Evolutionary conservation across 2,888 invertebrate species (phyloP).

Genomic region (Brenthis daphne): DNA sequence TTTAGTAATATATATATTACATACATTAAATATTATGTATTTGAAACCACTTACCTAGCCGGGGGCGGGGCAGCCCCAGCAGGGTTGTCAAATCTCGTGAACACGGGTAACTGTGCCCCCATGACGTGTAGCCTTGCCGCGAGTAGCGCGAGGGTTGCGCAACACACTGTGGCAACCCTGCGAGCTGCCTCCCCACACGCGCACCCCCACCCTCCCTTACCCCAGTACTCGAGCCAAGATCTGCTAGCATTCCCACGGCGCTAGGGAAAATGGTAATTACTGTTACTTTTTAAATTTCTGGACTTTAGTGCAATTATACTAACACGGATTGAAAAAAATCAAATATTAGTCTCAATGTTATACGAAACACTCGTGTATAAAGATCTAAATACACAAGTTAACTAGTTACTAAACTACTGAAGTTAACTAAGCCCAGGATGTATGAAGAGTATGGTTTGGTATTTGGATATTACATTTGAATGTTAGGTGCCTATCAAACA

Average conservation of each 20-base stretch:
- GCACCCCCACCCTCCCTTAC: conserved; percentile 73
- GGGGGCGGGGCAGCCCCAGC: conserved; percentile 94
- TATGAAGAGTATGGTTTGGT: no score
- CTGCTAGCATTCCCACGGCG: conserved; percentile 65
- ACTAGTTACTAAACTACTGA: no score
- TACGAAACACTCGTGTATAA: no score
- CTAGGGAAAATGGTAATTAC: conserved; percentile 44
- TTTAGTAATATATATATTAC: no score
- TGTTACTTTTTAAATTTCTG: neutral
- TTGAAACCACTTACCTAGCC: conserved; percentile 55
- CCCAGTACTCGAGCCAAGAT: conserved; percentile 76
- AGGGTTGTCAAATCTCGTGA: conserved; percentile 98
- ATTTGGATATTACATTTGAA: no score
- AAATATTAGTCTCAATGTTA: no score
- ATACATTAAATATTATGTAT: no score
- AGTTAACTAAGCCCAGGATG: no score
- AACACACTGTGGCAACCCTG: conserved; percentile 89
- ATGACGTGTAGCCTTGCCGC: conserved; percentile 94
- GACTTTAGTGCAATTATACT: no score
- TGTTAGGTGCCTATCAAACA: no score
- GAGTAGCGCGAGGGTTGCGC: conserved; percentile 90
- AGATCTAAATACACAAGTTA: no score
- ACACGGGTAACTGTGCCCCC: conserved; percentile 97
- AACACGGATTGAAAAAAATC: no score
- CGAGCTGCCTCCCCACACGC: conserved; percentile 86